These are phyloP conservation scores for Colinus virginianus DNA, from an alignment of 2,113 vertebrate genomes.

Conservation along the genomic window DNA sequence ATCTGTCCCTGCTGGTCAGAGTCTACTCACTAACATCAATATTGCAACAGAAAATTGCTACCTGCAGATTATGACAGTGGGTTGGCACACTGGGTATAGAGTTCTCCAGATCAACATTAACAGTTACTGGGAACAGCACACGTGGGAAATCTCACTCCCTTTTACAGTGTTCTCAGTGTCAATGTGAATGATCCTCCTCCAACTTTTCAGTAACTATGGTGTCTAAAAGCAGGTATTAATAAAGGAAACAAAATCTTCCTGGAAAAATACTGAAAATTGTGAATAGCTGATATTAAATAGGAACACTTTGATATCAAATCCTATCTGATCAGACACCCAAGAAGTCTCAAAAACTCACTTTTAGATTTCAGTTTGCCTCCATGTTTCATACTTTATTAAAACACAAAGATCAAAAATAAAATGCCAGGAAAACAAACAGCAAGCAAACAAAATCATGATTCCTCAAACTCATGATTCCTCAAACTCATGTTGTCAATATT, in stretches of 20 bases:
- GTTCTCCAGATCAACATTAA: not conserved
- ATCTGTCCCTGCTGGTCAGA: constrained; percentile 17
- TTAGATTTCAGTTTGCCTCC: not conserved
- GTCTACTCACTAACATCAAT: not conserved
- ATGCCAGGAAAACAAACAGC: not conserved
- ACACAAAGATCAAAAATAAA: not conserved
- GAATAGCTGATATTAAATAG: rapidly evolving
- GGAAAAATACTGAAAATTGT: not conserved
- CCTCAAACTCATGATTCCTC: not conserved
- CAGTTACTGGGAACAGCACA: not conserved
- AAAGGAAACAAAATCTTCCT: not conserved
- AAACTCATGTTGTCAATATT: not conserved
- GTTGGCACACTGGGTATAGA: not conserved
- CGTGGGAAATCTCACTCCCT: not conserved
- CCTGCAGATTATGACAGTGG: not conserved
- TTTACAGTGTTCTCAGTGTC: not conserved
- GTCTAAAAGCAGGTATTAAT: not conserved
- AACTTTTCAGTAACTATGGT: not conserved
- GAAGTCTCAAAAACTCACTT: not conserved
- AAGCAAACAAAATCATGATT: not conserved
- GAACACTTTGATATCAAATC: not conserved
- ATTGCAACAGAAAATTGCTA: not conserved
- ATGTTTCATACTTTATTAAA: not conserved
- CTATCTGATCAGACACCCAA: not conserved
- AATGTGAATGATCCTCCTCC: not conserved